Conservation (phyloP, 2,113 vertebrate genomes). For the Cariama cristata region DNA sequence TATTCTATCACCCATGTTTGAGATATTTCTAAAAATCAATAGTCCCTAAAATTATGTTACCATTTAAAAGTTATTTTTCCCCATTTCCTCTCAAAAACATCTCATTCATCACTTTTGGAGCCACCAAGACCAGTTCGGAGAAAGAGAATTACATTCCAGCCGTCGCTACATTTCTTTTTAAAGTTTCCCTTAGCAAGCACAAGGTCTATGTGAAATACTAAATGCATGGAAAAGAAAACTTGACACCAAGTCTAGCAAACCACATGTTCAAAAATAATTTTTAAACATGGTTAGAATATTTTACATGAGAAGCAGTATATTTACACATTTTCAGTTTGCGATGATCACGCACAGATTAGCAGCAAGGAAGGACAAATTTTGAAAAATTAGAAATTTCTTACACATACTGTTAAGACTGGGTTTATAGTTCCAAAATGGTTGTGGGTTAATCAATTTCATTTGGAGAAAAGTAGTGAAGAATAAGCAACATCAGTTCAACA, state of each 20-base stretch:
- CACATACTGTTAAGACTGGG: background rate
- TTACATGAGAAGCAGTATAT: background rate
- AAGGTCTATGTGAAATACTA: background rate
- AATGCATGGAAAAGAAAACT: background rate
- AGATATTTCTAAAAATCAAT: background rate
- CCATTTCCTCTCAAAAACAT: background rate
- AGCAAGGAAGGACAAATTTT: background rate
- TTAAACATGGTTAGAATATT: background rate
- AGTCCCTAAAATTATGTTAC: background rate
- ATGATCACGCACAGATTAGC: background rate
- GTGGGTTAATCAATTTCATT: background rate
- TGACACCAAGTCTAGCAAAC: background rate
- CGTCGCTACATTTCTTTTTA: background rate
- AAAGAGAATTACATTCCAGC: background rate
- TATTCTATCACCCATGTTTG: background rate
- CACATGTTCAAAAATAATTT: background rate
- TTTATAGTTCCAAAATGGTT: background rate
- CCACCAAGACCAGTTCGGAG: background rate
- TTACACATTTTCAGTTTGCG: background rate
- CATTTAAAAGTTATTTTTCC: background rate
- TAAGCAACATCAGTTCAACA: background rate
- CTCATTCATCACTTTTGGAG: background rate
- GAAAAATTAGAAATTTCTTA: background rate
- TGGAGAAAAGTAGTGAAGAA: background rate
- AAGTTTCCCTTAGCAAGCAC: background rate